Evolutionary conservation across 2,888 invertebrate species (phyloP), one percentile per base, ranked within the genome.

Genomic region (Xanthia togata): DNA sequence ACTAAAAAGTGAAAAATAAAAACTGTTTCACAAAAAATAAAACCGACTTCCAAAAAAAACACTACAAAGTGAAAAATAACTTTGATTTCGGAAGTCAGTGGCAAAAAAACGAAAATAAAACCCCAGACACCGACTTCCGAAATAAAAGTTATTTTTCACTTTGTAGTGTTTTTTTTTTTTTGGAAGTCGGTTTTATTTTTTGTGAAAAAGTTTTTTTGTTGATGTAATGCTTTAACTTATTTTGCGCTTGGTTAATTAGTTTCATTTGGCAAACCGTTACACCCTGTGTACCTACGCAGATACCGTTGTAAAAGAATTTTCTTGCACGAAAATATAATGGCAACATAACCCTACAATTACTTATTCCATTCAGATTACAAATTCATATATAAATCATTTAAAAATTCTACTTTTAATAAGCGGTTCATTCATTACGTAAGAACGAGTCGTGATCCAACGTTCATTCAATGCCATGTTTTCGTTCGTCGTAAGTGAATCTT

Each of bases 391-490:
- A 76, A 76, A 78, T 67, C 23, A 79, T 71, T 50, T 12, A 35
- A 67, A 76, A 76, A 78, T 20, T 71, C 74, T 72, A 85, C 41
- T 67, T 83, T 73, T 79, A 78, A 82, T 76, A 80, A 62, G 69
- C 73, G 62, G 64, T 82, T 80, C 62, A 71, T 83, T 78, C 47
- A 62, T 84, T 86, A 86, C 76, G 74, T 84, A 84, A 85, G 59
- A 64, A 53, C 72, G 55, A 70, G 50, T 86, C 86, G 86, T 86
- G 86, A 86, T 72, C 70, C 26, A 70, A 64, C 62, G 64, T 74
- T 80, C 70, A 78, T 78, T 84, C 87, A 87, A 87, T 87, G 86
- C 82, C 87, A 84, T 75, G 78, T 78, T 83, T 80, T 79, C 76
- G 74, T 76, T 80, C 80, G 8, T 70, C 76, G 60, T 68, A 71